phyloP scores from a whole-genome alignment of 2,797 vertebrate species.

The Hirundo rustica region DNA sequence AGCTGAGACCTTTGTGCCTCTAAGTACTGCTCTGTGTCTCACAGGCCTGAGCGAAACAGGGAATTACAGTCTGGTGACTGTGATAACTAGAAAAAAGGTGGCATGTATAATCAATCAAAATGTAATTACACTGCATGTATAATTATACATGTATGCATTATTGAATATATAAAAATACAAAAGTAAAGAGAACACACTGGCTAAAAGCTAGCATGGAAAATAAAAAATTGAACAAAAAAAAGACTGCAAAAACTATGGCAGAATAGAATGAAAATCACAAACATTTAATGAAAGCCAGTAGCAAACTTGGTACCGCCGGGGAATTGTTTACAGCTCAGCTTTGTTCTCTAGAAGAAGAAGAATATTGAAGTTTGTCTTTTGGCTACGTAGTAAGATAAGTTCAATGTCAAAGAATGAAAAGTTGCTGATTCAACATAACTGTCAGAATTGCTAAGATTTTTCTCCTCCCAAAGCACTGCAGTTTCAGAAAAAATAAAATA shows the following conservation, averaged over 20 bases:
- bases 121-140: not conserved
- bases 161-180: not conserved
- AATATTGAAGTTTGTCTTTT: not conserved
- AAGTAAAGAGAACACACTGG: not conserved
- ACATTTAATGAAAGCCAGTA: not conserved
- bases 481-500: not conserved
- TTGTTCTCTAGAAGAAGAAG: slow-evolving; percentile 1
- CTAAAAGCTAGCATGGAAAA: not conserved
- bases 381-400: not conserved
- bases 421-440: not conserved
- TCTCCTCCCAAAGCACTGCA: not conserved
- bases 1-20: not conserved
- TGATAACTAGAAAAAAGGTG: not conserved
- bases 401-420: not conserved
- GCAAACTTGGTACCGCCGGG: not conserved
- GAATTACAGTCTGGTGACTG: not conserved
- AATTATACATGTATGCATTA: not conserved
- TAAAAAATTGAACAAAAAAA: not conserved
- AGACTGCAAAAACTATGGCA: not conserved
- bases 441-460: not conserved
- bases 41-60: not conserved
- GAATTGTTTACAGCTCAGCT: not conserved
- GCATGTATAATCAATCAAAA: not conserved
- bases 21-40: not conserved
- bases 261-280: not conserved